Conservation (phyloP, 2,113 vertebrate genomes). For the Passerina amoena region DNA sequence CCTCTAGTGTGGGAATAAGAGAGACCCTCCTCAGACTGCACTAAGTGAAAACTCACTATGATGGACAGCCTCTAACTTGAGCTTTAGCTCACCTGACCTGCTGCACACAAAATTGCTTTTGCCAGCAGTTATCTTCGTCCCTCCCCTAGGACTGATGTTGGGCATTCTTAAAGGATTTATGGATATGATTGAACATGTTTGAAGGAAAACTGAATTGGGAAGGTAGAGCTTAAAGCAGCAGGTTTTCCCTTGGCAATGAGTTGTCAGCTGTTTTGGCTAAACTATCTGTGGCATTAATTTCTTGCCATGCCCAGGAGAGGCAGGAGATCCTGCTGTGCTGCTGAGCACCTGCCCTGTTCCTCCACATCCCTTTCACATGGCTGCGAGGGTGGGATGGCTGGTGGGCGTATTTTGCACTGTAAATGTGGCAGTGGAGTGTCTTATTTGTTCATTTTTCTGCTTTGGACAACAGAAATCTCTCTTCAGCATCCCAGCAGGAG, state of each 20-base stretch:
- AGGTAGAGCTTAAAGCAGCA: not conserved
- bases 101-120: not conserved
- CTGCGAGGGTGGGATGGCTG: rapidly evolving
- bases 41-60: not conserved
- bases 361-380: not conserved
- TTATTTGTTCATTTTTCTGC: conserved; percentile 47
- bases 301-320: not conserved
- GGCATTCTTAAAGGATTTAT: not conserved
- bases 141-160: not conserved
- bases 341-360: not conserved
- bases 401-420: not conserved
- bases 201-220: not conserved
- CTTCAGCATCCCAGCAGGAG: conserved; percentile 68
- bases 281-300: not conserved
- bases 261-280: not conserved
- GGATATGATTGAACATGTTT: not conserved
- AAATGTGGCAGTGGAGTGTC: not conserved
- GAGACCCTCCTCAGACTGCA: not conserved
- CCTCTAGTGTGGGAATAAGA: not conserved
- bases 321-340: not conserved
- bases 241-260: not conserved
- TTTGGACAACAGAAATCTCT: conserved; percentile 70
- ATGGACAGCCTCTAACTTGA: not conserved
- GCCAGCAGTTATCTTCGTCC: not conserved
- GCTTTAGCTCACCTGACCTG: not conserved